Evolutionary conservation across 2,888 invertebrate genomes (phyloP).

Genomic region (Drosophila siamana): DNA sequence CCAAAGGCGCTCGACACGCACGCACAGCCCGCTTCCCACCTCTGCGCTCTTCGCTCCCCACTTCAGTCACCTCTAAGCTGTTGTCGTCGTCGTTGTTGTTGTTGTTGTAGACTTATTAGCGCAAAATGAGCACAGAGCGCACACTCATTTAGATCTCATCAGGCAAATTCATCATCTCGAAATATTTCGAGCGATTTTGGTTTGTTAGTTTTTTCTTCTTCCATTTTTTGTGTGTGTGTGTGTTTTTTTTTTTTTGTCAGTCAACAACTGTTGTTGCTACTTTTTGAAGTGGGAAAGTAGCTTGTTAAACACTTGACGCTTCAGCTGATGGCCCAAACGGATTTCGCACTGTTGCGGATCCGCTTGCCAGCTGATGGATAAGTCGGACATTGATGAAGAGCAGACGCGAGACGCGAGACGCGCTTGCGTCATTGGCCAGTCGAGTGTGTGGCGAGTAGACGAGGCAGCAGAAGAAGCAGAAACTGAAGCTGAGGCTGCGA

Average conservation of each 20-base stretch:
- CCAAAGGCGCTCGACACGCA: conserved; percentile 34
- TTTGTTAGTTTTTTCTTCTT: conserved; percentile 20
- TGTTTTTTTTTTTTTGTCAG: conserved; percentile 15
- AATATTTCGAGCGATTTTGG: conserved; percentile 23
- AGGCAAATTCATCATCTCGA: conserved; percentile 38
- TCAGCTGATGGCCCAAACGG: conserved; percentile 52
- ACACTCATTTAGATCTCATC: conserved; percentile 51
- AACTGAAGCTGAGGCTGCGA: background rate
- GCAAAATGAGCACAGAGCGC: conserved; percentile 64
- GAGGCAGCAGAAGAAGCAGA: background rate
- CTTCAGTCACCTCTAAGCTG: too few relatives aligned
- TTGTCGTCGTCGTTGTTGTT: too few relatives aligned
- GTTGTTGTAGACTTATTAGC: conserved; percentile 65
- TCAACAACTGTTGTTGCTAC: conserved; percentile 37
- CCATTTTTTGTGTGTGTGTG: background rate
- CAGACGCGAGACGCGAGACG: background rate
- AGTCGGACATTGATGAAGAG: background rate
- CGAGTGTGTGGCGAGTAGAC: conserved; percentile 32
- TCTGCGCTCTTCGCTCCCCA: background rate
- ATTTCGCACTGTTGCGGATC: conserved; percentile 35
- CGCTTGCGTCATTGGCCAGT: conserved; percentile 50
- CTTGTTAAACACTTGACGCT: conserved; percentile 74
- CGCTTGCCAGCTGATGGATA: background rate
- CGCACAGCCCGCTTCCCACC: conserved; percentile 12
- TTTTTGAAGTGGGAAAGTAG: conserved; percentile 75